A percentile compares a stretch with the other conserved stretches of the same genome.
These are phyloP conservation scores for Drosophila buzzatii DNA, from an alignment of 2,888 invertebrate genomes.

Conservation along the genomic window DNA sequence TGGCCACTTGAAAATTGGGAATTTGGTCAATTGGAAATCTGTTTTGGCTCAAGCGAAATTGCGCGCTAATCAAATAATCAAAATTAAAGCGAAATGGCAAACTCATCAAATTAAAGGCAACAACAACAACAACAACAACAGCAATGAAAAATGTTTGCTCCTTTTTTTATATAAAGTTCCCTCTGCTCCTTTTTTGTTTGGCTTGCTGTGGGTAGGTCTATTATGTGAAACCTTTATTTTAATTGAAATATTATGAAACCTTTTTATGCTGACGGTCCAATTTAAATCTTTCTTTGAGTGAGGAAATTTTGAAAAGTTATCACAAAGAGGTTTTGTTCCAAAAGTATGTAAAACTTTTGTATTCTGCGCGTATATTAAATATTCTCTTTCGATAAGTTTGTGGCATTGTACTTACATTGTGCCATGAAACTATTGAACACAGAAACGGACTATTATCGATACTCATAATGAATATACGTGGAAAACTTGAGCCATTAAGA, in stretches of 20 bases:
- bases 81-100: constrained; percentile 23
- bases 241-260: constrained; percentile 11
- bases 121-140: not conserved
- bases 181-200: not conserved
- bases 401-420: no score
- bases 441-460: not conserved
- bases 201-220: not conserved
- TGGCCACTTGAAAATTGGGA: constrained; percentile 32
- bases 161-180: not conserved
- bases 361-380: not conserved
- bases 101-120: not conserved
- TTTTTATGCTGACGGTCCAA: not conserved
- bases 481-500: no score
- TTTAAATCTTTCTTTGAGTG: not conserved
- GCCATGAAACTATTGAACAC: not conserved
- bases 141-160: not conserved
- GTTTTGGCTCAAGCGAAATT: constrained; percentile 45
- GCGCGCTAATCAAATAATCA: constrained; percentile 50
- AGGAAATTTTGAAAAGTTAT: not conserved
- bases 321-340: not conserved
- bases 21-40: constrained; percentile 40
- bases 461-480: no score
- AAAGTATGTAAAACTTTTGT: not conserved
- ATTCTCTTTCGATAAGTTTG: no score
- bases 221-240: constrained; percentile 10